A percentile compares a stretch with the other conserved stretches of the same genome.
phyloP scores from a whole-genome alignment of 2,797 vertebrate genomes.

The Austrolebias charrua region DNA sequence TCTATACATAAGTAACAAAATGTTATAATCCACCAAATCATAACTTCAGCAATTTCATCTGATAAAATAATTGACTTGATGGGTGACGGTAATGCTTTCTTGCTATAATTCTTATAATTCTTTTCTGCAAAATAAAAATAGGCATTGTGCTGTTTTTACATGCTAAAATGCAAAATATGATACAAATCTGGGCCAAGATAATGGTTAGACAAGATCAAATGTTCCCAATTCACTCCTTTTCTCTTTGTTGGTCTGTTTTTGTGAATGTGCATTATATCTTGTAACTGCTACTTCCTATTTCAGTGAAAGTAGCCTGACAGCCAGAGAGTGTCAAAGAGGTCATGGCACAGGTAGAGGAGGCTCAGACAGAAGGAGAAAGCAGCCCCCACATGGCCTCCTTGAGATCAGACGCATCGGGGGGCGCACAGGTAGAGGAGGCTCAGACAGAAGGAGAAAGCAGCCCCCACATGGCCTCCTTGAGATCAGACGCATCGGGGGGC shows the following conservation, averaged over 20 bases:
- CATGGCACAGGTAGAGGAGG: constrained; percentile 77
- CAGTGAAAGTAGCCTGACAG: background rate
- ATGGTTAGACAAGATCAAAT: background rate
- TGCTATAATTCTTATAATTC: too few relatives aligned
- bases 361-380: constrained; percentile 79
- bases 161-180: too few relatives aligned
- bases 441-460: constrained; percentile 83
- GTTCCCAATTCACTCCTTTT: constrained; percentile 18
- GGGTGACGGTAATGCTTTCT: too few relatives aligned
- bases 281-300: constrained; percentile 3
- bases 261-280: constrained; percentile 12
- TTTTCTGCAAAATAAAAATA: too few relatives aligned
- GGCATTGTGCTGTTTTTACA: too few relatives aligned
- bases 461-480: constrained; percentile 79
- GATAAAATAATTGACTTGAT: too few relatives aligned
- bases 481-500: constrained; percentile 77
- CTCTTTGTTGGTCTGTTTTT: background rate
- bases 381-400: constrained; percentile 82
- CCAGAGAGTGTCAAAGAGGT: constrained; percentile 22
- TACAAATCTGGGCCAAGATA: constrained; percentile 12
- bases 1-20: too few relatives aligned
- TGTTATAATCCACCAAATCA: too few relatives aligned
- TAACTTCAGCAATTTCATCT: too few relatives aligned
- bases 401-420: constrained; percentile 78
- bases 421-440: constrained; percentile 71